Evolutionary conservation across 2,888 invertebrate genomes (phyloP), one percentile per base, ranked within the genome.

Genomic region (Falcaria lacertinaria): DNA sequence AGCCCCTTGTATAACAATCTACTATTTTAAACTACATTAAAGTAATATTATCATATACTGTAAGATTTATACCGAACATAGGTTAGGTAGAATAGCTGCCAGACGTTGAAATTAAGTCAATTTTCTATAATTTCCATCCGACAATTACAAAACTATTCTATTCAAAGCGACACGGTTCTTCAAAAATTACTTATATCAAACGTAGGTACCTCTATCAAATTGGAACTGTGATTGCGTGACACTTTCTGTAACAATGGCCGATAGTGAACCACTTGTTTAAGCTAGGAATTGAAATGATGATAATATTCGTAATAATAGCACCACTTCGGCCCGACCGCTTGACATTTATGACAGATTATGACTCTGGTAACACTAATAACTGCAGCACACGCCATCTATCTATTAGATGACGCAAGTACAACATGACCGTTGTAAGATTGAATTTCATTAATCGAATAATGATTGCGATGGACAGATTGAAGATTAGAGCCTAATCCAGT

Each of bases 331-430:
- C 66, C 69, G 64, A 65, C 65, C 58, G 64, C 68, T 73, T 84
- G 83, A 84, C 85, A 84, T 84, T 85, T 87, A 84, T 85, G 80
- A 84, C 83, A 83, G 83, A 85, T 85, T 86, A 82, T 73, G 71
- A 79, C 69, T 73, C 74, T 73, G 68, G 70, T 67, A 69, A 74
- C 73, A 78, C 74, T 84, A 85, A 84, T 84, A 82, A 80, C 78
- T 67, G 56, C 52, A 48, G 57, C 68, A 64, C 87, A 86, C 85
- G 87, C 85, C 72, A 86, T 84, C 75, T 82, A 78, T 80, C 80
- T 86, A 86, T 85, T 86, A 86, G 66, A 64, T 77, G 72, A 69
- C 71, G 74, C 60, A 79, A 79, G 68, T 72, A 64, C 68, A 60
- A 69, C 61, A 68, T 70, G 69, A 74, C 67, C 69, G 60, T 58